Conservation (phyloP, 2,888 invertebrate genomes). For the Hypomecis atomaria region DNA sequence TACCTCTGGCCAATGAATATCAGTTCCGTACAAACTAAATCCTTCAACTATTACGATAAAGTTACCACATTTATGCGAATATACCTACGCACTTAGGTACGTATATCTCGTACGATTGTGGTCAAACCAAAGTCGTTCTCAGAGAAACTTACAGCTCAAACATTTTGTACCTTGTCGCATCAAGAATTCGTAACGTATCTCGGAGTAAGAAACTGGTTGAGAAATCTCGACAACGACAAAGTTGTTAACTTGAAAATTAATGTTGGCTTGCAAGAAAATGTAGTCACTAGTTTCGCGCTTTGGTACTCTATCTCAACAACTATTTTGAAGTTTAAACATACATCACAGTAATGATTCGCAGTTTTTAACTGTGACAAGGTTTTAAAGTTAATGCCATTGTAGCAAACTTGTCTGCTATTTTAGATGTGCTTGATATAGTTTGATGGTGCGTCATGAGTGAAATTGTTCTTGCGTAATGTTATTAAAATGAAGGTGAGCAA, state of each 20-base stretch:
- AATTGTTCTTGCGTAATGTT: slow-evolving; percentile 10
- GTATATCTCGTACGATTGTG: neutral
- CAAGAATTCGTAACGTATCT: neutral
- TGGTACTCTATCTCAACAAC: neutral
- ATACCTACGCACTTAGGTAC: neutral
- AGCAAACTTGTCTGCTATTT: slow-evolving; percentile 2
- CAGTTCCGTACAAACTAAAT: neutral
- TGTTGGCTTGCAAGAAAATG: neutral
- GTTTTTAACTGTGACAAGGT: slow-evolving; percentile 8
- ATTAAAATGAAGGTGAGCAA: neutral
- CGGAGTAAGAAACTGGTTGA: neutral
- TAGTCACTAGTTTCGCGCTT: neutral
- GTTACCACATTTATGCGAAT: slow-evolving; percentile 9
- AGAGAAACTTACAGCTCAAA: neutral
- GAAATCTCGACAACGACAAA: slow-evolving; percentile 6
- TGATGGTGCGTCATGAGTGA: slow-evolving; percentile 10
- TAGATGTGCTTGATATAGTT: slow-evolving; percentile 6
- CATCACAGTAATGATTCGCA: neutral
- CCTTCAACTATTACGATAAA: slow-evolving; percentile 1
- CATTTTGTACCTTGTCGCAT: slow-evolving; percentile 3
- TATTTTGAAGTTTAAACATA: neutral
- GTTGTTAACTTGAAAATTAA: slow-evolving; percentile 3
- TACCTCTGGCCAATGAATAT: neutral
- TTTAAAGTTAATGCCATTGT: neutral
- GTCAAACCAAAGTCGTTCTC: neutral